A percentile compares a stretch with the other conserved stretches of the same genome.
Evolutionary conservation across 2,113 vertebrate species (phyloP).

Genomic region (zebrafish (Danio rerio)): GRCz12tu NC_133187.1:38612501-38613000

Average conservation of each 20-base stretch:
- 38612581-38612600: no score
- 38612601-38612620: no score
- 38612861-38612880: neutral
- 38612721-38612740: neutral
- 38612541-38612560: no score
- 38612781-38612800: neutral
- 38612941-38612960: neutral
- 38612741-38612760: conserved; percentile 5
- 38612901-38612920: conserved; percentile 20
- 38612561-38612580: no score
- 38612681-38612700: no score
- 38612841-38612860: neutral
- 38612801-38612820: neutral
- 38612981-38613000: neutral
- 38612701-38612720: no score
- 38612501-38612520: no score
- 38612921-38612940: conserved; percentile 12
- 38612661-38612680: no score
- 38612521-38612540: no score
- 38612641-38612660: no score
- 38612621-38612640: no score
- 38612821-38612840: neutral
- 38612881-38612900: conserved; percentile 14
- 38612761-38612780: neutral
- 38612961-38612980: conserved; percentile 13